Evolutionary conservation across 2,113 vertebrate genomes (phyloP), one percentile per base, ranked within the genome.

Genomic region (Cebidichthys violaceus): DNA sequence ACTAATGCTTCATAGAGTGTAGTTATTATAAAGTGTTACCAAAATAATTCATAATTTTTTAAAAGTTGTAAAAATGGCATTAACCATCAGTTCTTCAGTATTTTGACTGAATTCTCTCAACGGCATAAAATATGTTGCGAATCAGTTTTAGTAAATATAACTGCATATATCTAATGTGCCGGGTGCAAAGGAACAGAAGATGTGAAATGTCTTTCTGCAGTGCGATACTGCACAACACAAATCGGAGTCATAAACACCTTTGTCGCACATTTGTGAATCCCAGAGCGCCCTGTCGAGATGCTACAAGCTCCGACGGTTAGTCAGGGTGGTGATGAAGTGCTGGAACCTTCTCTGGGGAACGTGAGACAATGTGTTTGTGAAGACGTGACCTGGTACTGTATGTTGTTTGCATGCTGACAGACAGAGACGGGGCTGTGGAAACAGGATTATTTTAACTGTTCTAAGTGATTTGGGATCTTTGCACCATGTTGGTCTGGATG

Each of bases 381-480:
- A 71, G 43, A 65, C 17, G 47, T 41, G 35, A 45, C 43, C 27
- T 35, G 20, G 24, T 75, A 13, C 41, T 75, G 57, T 31, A 57
- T 47, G 20, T 47, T 72, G 33, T 57, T 68, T 69, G 69, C 64
- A 11, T 72, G 60, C 69, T 79, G 77, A 70, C 15, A n/a, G n/a
- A 54, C 67, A 54, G 59, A 80, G 59, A 57, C 65, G 20, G n/a
- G 22, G 10, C 13, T 29, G 35, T 62, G 10, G 29, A 35, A 54
- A 39, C 33, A 1, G 15, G 24, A 24, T 27, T 69, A 27, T 61
- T 3, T 78, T 14, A 61, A 50, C 22, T 20, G 29, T 9, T 76
- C 10, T 37, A 20, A 62, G 27, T 31, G 22, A 14, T 54, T 15
- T 9, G 17, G 18, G 64, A 22, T 41, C 9, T 67, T 43, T 67